Percentiles rank a stretch among this genome's conserved stretches.
Conservation (phyloP, 2,888 invertebrate species). For the Aphidoletes aphidimyza region DNA sequence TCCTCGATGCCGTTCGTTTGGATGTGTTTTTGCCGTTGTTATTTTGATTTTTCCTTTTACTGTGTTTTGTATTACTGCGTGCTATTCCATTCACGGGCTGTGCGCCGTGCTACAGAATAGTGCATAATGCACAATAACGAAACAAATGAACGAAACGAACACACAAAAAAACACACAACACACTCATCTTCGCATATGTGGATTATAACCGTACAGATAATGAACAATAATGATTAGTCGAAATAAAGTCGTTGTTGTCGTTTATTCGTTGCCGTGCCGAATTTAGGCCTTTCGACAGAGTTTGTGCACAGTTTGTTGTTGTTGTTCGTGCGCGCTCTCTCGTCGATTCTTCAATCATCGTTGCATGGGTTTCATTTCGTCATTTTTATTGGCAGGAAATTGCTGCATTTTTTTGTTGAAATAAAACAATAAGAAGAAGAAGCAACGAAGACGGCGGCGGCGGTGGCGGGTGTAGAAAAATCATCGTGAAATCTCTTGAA, state of each 20-base stretch:
- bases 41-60: not conserved
- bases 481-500: not conserved
- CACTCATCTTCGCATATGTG: constrained; percentile 4
- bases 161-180: no score
- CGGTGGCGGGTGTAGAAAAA: no score
- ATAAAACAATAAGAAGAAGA: no score
- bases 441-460: no score
- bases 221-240: constrained; percentile 46
- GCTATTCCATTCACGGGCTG: not conserved
- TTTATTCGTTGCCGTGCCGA: not conserved
- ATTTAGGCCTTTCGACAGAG: not conserved
- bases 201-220: constrained; percentile 38
- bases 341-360: not conserved
- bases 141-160: no score
- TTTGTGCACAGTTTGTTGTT: not conserved
- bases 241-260: constrained; percentile 30
- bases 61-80: not conserved
- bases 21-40: no score
- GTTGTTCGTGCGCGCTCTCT: not conserved
- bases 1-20: no score
- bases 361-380: not conserved
- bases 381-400: constrained; percentile 35
- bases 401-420: constrained; percentile 19
- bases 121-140: not conserved
- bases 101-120: not conserved